Base-by-base conservation (phyloP, 2,797 vertebrate genomes). In the Enteromius fasciolatus region DNA sequence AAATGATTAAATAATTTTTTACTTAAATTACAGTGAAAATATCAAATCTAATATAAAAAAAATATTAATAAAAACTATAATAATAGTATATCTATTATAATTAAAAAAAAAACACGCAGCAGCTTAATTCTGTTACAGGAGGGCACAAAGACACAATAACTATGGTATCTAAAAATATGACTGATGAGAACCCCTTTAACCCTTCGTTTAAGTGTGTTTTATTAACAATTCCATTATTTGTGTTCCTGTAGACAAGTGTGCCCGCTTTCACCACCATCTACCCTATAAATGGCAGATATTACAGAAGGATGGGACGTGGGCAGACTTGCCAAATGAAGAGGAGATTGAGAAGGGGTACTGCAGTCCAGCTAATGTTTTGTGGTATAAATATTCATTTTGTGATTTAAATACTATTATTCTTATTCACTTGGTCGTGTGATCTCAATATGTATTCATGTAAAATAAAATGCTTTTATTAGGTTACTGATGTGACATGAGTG, bases 251-350 rank as follows among this genome's bases (percentile, higher is more conserved):
- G 98, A 93, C 0, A 93, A 76, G 67, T 99, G 98, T 87, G 87
- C 1, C 4, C 92, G 88, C 66, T 82, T 96, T 88, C 98, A 99
- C 79, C 96, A 93, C 90, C 88, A 90, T 74, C 91, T 98, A 44
- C 97, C 98, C 0, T 99, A 98, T 91, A 94, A 90, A 86, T 99
- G 98, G 98, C 95, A 99, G 89, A 12, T 93, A 28, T 52, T 90
- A 1, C 86, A 91, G 17, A 17, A 48, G 1, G 54, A 91, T 23
- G 89, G 81, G 2, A 89, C 54, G 3, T 99, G 97, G 97, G 90
- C 64, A 1, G 95, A 97, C 78, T 80, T 97, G 76, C 0, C 80
- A 3, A 83, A 87, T 61, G 95, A 94, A 93, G 97, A 98, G 52
- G 90, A 91, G 8, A 89, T 97, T 14, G 98, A 99, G 91, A 92